Evolutionary conservation across 2,113 vertebrate species (phyloP).

Genomic region (Megaptera novaeangliae): DNA sequence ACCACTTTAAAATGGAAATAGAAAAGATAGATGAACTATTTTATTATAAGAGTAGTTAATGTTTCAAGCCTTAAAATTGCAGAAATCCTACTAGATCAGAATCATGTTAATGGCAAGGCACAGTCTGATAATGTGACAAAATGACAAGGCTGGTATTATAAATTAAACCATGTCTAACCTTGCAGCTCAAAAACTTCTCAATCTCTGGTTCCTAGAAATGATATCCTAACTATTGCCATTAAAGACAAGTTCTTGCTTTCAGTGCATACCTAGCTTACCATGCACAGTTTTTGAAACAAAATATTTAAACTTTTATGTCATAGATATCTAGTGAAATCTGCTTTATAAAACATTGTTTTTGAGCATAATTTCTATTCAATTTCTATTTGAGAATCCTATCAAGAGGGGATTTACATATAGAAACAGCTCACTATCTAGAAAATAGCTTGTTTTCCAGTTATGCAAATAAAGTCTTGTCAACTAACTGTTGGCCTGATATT

Average conservation of each 20-base stretch:
- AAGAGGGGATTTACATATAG: not conserved
- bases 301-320: not conserved
- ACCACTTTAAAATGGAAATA: slow-evolving; percentile 26
- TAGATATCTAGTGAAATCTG: not conserved
- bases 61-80: not conserved
- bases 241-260: not conserved
- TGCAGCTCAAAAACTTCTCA: not conserved
- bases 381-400: not conserved
- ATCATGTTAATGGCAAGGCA: not conserved
- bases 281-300: not conserved
- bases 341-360: not conserved
- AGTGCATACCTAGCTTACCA: not conserved
- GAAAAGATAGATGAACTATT: not conserved
- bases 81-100: not conserved
- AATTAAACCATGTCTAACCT: not conserved
- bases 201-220: not conserved
- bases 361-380: not conserved
- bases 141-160: not conserved
- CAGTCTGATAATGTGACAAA: not conserved
- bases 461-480: not conserved
- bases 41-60: not conserved
- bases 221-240: not conserved
- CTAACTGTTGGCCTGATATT: not conserved
- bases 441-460: not conserved
- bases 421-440: not conserved